phyloP scores from a whole-genome alignment of 2,888 invertebrate genomes.

The Cerceris rybyensis region DNA sequence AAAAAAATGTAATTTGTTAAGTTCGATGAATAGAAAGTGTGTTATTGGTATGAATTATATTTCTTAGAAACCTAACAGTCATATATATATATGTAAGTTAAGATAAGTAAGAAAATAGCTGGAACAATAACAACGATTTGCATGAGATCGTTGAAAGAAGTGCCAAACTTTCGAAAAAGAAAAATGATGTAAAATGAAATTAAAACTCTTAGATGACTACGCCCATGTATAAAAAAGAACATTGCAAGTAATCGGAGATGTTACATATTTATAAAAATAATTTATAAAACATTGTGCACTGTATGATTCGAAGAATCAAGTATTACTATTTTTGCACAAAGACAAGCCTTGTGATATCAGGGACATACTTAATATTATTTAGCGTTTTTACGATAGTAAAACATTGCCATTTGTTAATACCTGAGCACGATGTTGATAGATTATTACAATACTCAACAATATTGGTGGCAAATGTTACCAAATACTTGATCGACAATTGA shows the following conservation, averaged over 20 bases:
- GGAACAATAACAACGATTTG: slow-evolving; percentile 46
- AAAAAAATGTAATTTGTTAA: slow-evolving; percentile 22
- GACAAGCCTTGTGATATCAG: slow-evolving; percentile 66
- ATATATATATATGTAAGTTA: not conserved
- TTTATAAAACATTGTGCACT: slow-evolving; percentile 55
- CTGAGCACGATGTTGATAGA: slow-evolving; percentile 31
- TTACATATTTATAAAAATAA: slow-evolving; percentile 49
- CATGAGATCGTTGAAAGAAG: slow-evolving; percentile 41
- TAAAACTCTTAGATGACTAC: slow-evolving; percentile 12
- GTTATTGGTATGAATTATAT: slow-evolving; percentile 34
- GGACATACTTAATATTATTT: slow-evolving; percentile 53
- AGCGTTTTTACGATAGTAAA: slow-evolving; percentile 38
- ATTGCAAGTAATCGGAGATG: slow-evolving; percentile 35
- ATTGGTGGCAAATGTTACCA: slow-evolving; percentile 32
- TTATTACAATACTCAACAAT: slow-evolving; percentile 40
- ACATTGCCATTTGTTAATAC: slow-evolving; percentile 45
- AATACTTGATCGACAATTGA: slow-evolving; percentile 14
- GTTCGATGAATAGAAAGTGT: not conserved
- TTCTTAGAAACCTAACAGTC: slow-evolving; percentile 22
- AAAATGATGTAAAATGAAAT: slow-evolving; percentile 8
- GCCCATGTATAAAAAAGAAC: slow-evolving; percentile 22
- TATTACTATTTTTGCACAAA: slow-evolving; percentile 70
- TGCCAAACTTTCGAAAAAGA: slow-evolving; percentile 59
- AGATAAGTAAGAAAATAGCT: slow-evolving; percentile 18
- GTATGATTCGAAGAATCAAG: slow-evolving; percentile 53